Percentiles rank a stretch among this genome's conserved stretches.
phyloP scores from a whole-genome alignment of 2,888 invertebrate genomes.

The Rotaria magnacalcarata region DNA sequence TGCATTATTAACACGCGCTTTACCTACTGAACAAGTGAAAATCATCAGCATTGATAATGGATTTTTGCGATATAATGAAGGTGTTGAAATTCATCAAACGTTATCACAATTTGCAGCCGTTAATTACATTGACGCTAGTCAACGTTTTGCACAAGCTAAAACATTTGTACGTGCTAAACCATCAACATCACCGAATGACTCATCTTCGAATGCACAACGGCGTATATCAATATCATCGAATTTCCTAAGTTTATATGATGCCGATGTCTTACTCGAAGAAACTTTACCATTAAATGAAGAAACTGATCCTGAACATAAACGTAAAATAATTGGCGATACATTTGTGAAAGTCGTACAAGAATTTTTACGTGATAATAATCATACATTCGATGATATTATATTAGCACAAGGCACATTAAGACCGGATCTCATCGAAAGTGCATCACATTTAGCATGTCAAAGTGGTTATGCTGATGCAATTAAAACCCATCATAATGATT shows the following conservation, averaged over 20 bases:
- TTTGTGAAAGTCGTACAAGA: slow-evolving; percentile 71
- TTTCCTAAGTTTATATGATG: slow-evolving; percentile 31
- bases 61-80: slow-evolving; percentile 20
- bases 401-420: slow-evolving; percentile 71
- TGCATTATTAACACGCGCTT: slow-evolving; percentile 21
- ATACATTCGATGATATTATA: slow-evolving; percentile 32
- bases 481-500: slow-evolving; percentile 99
- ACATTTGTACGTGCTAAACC: not conserved
- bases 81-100: not conserved
- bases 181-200: not conserved
- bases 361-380: not conserved
- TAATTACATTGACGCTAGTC: not conserved
- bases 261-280: slow-evolving; percentile 14
- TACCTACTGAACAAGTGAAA: slow-evolving; percentile 1
- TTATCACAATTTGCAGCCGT: slow-evolving; percentile 27
- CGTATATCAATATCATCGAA: not conserved
- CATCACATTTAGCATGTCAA: slow-evolving; percentile 27
- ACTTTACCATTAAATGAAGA: slow-evolving; percentile 70
- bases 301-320: slow-evolving; percentile 86
- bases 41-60: slow-evolving; percentile 27
- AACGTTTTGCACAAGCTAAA: slow-evolving; percentile 13
- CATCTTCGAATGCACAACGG: slow-evolving; percentile 56
- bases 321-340: slow-evolving; percentile 96
- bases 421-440: slow-evolving; percentile 62
- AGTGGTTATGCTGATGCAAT: slow-evolving; percentile 56